phyloP scores from a whole-genome alignment of 1,140 invertebrate genomes.

The Orussus abietinus region DNA sequence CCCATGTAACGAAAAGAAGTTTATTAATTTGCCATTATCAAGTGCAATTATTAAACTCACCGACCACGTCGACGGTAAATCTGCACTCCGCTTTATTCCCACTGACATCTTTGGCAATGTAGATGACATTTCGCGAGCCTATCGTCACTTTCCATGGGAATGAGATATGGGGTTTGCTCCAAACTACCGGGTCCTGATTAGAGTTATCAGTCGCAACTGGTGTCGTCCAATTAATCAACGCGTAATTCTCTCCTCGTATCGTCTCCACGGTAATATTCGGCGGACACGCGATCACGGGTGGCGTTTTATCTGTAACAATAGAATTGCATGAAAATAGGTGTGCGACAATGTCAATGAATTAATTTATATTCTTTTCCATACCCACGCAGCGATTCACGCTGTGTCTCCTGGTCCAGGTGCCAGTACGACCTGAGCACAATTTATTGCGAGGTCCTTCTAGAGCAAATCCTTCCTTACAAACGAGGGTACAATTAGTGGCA shows the following conservation, averaged over 20 bases:
- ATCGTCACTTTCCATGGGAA: constrained; percentile 45
- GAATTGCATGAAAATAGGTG: not conserved
- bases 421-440: constrained; percentile 50
- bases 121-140: constrained; percentile 52
- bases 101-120: constrained; percentile 54
- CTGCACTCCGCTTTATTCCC: constrained; percentile 56
- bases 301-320: constrained; percentile 49
- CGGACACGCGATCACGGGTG: constrained; percentile 57
- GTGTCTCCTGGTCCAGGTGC: constrained; percentile 51
- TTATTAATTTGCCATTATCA: constrained; percentile 3
- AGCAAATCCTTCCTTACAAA: constrained; percentile 57
- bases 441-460: constrained; percentile 50
- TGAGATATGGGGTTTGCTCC: constrained; percentile 35
- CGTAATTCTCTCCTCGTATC: constrained; percentile 53
- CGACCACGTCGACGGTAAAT: constrained; percentile 53
- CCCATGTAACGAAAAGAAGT: constrained; percentile 1
- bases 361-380: constrained; percentile 24
- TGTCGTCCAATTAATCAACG: constrained; percentile 53
- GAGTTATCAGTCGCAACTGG: constrained; percentile 45
- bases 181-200: constrained; percentile 20
- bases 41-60: constrained; percentile 32
- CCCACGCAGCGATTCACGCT: constrained; percentile 52
- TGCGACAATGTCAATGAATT: not conserved
- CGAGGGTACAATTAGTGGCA: constrained; percentile 55
- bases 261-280: constrained; percentile 46